Evolutionary conservation across 2,113 vertebrate species (phyloP).

Genomic region (Oxyruncus cristatus): DNA sequence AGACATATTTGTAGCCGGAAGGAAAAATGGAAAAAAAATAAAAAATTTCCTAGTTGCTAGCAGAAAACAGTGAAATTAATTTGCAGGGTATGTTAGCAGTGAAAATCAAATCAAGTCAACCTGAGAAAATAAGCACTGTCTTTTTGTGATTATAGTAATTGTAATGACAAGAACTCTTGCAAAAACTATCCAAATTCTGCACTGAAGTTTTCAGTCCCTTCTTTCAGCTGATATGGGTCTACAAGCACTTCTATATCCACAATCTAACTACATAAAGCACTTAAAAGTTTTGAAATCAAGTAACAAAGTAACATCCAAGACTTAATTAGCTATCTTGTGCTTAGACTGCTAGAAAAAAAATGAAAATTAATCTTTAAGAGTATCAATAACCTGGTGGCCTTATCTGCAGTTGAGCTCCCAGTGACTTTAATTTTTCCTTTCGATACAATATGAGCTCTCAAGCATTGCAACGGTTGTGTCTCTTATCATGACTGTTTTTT

Average conservation of each 20-base stretch:
- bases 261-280: neutral
- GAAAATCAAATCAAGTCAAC: conserved; percentile 60
- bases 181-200: conserved; percentile 9
- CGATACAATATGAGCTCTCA: neutral
- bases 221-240: neutral
- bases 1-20: conserved; percentile 52
- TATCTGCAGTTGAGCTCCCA: neutral
- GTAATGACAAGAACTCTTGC: neutral
- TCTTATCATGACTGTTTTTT: neutral
- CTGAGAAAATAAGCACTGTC: neutral
- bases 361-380: neutral
- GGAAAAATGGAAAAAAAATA: conserved; percentile 49
- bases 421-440: conserved; percentile 46
- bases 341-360: conserved; percentile 5
- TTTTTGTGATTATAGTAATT: neutral
- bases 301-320: neutral
- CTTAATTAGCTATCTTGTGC: neutral
- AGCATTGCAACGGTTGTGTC: neutral
- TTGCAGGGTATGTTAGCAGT: conserved; percentile 12
- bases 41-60: conserved; percentile 31
- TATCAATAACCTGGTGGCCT: neutral
- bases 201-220: neutral
- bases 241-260: neutral
- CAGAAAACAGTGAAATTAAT: conserved; percentile 45
- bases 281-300: neutral